A percentile compares a stretch with the other conserved stretches of the same genome.
Evolutionary conservation across 2,113 vertebrate species (phyloP).

Genomic region (Urocynchramus pylzowi): DNA sequence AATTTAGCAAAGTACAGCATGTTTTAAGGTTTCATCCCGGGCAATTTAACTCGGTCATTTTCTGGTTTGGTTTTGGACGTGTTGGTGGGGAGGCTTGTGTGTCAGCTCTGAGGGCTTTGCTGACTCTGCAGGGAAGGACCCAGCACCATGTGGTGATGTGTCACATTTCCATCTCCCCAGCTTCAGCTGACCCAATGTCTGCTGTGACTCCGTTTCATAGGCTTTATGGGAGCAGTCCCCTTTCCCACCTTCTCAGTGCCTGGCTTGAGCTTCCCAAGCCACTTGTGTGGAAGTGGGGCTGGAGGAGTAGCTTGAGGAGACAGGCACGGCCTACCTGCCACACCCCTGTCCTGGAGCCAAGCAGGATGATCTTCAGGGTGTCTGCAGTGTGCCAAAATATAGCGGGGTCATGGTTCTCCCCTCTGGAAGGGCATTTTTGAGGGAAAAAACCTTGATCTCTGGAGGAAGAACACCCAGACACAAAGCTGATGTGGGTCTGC

Average conservation of each 20-base stretch:
- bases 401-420: not conserved
- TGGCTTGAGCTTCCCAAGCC: not conserved
- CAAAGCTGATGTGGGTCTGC: not conserved
- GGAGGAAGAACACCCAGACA: not conserved
- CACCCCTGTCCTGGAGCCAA: not conserved
- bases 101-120: not conserved
- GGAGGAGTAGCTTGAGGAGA: not conserved
- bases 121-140: not conserved
- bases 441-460: not conserved
- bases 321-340: not conserved
- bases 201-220: not conserved
- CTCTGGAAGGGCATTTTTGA: not conserved
- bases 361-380: not conserved
- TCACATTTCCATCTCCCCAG: not conserved
- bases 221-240: not conserved
- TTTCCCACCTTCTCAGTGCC: not conserved
- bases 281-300: not conserved
- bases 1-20: not conserved
- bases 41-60: not conserved
- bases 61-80: not conserved
- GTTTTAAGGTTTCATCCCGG: not conserved
- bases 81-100: not conserved
- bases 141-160: not conserved
- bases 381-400: fast-evolving
- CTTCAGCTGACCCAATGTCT: not conserved